Base-by-base conservation (phyloP, 2,888 invertebrate genomes). In the Phrixothrix hirtus region DNA sequence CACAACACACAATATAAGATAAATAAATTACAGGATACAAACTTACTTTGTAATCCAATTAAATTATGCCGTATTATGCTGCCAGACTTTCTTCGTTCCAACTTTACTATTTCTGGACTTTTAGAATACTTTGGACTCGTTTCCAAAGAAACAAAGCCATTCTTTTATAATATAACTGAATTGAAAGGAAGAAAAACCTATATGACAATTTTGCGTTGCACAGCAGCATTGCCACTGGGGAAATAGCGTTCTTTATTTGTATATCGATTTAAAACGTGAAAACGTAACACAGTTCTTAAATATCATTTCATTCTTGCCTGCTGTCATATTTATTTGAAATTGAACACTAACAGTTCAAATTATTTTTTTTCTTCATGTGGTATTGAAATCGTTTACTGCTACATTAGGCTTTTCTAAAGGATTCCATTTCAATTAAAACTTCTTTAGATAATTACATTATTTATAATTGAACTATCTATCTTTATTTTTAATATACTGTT, bases 31-130 rank as follows among this genome's bases (percentile, higher is more conserved):
- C 44, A 46, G 46, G 45, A 41, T 34, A 45, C 16, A 38, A 21
- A 44, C 35, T 32, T 57, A 48, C 42, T 51, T 57, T 21, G 21
- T 21, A 49, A 55, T 46, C 49, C 59, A 59, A 59, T 59, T 59
- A 59, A 57, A 37, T 54, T 52, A 52, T 56, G 50, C 51, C 46
- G 39, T 39, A 13, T 39, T 44, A 37, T 41, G 46, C 41, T 13
- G 17, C 27, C 26, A 2, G 26, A 10, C 17, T 34, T 12, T 26
- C 43, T 44, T 44, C 43, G 25, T 34, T 32, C 31, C 46, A 35
- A 41, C 39, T 48, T 48, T 41, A 11, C 12, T 10, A 48, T 41
- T 35, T 35, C n/a, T 13, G 15, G 29, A 34, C 15, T 26, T 35
- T 15, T 10, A 35, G 27, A 35, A 49, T n/a, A 43, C 30, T 49